Percentiles rank a stretch among this genome's conserved stretches.
Conservation (phyloP, 2,888 invertebrate genomes). For the Dynastes maya region DNA sequence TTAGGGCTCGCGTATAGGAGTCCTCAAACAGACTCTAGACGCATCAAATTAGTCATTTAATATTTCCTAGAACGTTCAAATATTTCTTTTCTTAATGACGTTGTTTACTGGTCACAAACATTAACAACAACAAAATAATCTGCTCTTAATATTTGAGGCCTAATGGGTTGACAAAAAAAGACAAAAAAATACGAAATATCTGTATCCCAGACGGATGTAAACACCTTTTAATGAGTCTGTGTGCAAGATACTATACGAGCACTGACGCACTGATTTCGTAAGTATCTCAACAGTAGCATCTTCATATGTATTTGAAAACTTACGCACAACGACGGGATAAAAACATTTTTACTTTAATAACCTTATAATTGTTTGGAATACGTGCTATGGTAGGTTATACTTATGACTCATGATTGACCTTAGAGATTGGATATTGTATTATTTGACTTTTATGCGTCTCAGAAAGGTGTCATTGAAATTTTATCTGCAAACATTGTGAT, state of each 20-base stretch:
- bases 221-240: not conserved
- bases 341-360: not conserved
- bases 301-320: not conserved
- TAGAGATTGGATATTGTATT: not conserved
- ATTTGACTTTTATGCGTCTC: not conserved
- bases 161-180: not conserved
- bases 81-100: not conserved
- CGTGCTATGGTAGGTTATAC: not conserved
- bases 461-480: conserved; percentile 17
- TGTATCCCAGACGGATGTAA: not conserved
- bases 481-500: not conserved
- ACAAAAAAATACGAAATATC: not conserved
- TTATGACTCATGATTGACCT: not conserved
- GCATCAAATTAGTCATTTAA: too few relatives aligned
- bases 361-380: not conserved
- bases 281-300: not conserved
- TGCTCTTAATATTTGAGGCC: not conserved
- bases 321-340: not conserved
- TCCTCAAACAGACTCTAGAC: too few relatives aligned
- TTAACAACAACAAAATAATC: not conserved
- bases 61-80: too few relatives aligned
- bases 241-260: not conserved
- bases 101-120: not conserved
- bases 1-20: too few relatives aligned
- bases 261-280: not conserved